phyloP scores from a whole-genome alignment of 2,888 invertebrate species.

The Cheilosia pagana region DNA sequence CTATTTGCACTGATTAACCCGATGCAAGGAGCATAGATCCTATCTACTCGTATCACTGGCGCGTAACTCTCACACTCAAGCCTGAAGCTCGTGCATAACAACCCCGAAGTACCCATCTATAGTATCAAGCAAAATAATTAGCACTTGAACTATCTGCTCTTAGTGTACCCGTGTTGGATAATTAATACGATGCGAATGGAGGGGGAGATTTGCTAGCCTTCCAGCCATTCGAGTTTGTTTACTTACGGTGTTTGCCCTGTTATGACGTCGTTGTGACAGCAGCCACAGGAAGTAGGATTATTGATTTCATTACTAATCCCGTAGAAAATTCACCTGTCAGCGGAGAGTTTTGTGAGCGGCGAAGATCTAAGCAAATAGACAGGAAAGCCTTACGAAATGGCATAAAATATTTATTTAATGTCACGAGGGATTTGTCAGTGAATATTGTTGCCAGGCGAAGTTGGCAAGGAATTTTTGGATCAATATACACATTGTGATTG shows the following conservation, averaged over 20 bases:
- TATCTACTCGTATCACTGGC: background rate
- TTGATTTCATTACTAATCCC: slow-evolving; percentile 53
- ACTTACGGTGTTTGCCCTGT: background rate
- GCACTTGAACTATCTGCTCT: slow-evolving; percentile 28
- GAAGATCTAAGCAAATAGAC: slow-evolving; percentile 41
- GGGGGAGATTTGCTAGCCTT: background rate
- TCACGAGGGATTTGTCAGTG: slow-evolving; percentile 41
- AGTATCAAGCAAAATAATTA: slow-evolving; percentile 54
- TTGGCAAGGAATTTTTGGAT: background rate
- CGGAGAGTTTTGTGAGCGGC: slow-evolving; percentile 39
- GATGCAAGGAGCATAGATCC: slow-evolving; percentile 1
- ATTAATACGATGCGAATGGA: slow-evolving; percentile 35
- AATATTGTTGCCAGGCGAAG: background rate
- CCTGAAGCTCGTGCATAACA: background rate
- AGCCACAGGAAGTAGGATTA: slow-evolving; percentile 26
- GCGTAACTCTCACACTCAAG: slow-evolving; percentile 18
- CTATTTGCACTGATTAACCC: slow-evolving; percentile 36
- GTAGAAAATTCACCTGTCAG: slow-evolving; percentile 63
- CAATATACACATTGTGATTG: slow-evolving; percentile 14
- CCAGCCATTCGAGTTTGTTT: slow-evolving; percentile 10
- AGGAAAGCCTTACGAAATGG: slow-evolving; percentile 42
- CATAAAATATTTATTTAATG: slow-evolving; percentile 65
- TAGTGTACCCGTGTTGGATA: slow-evolving; percentile 30
- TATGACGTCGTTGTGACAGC: slow-evolving; percentile 31
- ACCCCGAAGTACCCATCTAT: slow-evolving; percentile 5